Evolutionary conservation across 2,888 invertebrate genomes (phyloP), one percentile per base, ranked within the genome.

Genomic region (Drosophila picticornis): DNA sequence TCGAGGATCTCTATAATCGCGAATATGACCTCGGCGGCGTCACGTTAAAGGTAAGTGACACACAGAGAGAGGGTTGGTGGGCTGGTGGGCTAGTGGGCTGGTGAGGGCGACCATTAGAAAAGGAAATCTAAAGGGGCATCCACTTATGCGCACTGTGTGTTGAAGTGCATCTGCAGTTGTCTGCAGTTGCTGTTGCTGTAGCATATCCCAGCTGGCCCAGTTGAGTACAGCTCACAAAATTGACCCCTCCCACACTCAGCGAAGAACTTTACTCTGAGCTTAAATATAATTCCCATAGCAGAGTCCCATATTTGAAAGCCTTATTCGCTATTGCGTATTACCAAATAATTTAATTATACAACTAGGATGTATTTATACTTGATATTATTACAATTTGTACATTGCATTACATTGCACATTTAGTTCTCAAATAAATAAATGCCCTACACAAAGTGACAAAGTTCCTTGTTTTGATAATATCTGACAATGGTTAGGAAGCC

Each of bases 1-100:
- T 98, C 38, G 98, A 98, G 92, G 98, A 98, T 92, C 94, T 98
- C 32, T 97, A 97, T 93, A 97, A 96, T 90, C 94, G 96, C 68
- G 97, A 97, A 92, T 98, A 96, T 92, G 96, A 96, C 90, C 94
- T 97, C 68, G 96, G 96, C 40, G 96, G 96, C 50, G 95, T 96
- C 79, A 96, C 96, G 16, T 94, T 97, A 51, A 96, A 97, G 94
- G 95, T 95, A 88, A 92, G 92, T 91, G 38, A 19, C 50, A 50
- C 19, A 19, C 0, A 34, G 3, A 2, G 11, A 25, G 11, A 2
- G 11, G n/a, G n/a, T n/a, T n/a, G n/a, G n/a, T n/a, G n/a, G n/a
- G n/a, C n/a, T n/a, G n/a, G n/a, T n/a, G n/a, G n/a, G n/a, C n/a
- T n/a, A n/a, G n/a, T n/a, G n/a, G n/a, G n/a, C n/a, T n/a, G n/a